phyloP scores from a whole-genome alignment of 2,113 vertebrate species.

The Edolisoma coerulescens region DNA sequence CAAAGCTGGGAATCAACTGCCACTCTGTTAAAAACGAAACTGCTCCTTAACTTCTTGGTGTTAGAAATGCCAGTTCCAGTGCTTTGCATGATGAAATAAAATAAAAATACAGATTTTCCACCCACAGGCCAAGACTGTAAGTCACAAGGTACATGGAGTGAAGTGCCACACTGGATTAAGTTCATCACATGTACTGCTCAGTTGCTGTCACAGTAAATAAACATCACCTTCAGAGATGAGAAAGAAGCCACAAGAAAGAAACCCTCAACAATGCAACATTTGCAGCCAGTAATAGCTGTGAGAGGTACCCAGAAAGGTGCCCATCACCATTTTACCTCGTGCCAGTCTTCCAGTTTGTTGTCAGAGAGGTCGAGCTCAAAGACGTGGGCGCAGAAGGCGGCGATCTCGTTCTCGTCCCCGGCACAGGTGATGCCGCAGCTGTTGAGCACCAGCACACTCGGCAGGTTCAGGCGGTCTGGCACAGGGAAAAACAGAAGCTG shows the following conservation, averaged over 20 bases:
- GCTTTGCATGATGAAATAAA: not conserved
- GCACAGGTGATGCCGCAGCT: slow-evolving; percentile 90
- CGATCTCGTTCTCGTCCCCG: slow-evolving; percentile 86
- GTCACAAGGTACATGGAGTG: not conserved
- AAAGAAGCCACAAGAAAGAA: not conserved
- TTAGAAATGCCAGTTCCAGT: not conserved
- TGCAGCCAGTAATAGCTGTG: not conserved
- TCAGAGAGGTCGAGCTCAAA: slow-evolving; percentile 93
- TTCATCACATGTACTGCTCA: not conserved
- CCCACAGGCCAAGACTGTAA: not conserved
- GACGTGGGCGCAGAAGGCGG: slow-evolving; percentile 91
- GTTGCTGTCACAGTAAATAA: not conserved
- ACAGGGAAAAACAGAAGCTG: not conserved
- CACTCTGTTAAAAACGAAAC: not conserved
- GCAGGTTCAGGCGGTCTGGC: slow-evolving; percentile 91
- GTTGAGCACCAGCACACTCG: slow-evolving; percentile 87
- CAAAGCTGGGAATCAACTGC: not conserved
- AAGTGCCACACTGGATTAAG: not conserved
- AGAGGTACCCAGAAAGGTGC: not conserved
- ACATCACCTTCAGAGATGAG: not conserved
- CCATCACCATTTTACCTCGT: slow-evolving; percentile 78
- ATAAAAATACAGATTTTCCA: not conserved
- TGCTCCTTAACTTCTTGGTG: not conserved
- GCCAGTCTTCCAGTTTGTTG: slow-evolving; percentile 94
- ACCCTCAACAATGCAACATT: not conserved